Base-by-base conservation (phyloP, 2,113 vertebrate genomes). In the Shinisaurus crocodilurus region DNA sequence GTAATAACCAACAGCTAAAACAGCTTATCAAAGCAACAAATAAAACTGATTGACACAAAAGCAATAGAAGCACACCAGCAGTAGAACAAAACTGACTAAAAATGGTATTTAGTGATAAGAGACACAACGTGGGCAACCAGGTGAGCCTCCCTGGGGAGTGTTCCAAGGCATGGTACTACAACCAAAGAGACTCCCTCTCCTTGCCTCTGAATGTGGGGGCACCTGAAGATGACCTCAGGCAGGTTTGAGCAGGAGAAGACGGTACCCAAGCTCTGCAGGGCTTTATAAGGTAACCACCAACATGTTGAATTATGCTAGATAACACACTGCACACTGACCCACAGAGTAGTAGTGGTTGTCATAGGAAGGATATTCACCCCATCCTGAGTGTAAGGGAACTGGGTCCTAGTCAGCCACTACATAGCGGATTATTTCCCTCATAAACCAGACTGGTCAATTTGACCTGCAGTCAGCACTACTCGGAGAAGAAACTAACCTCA, bases 401-500 rank as follows among this genome's bases (percentile, higher is more conserved):
- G 40, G 27, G 10, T 13, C 23, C n/a, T 45, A 40, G 60, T 45
- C 27, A 60, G 20, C 27, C 37, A 43, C 15, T 77, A 63, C 18
- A 8, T 34, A 27, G 37, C 50, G 23, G 29, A 77, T 27, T 12
- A 60, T 15, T 12, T 65, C 40, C 25, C 27, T 45, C 27, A 16
- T 48, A 70, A 50, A 48, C 45, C 18, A 29, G 34, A 18, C 37
- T 10, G 48, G 34, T 8, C 9, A 32, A 67, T 8, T 18, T 5
- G 45, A 69, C 18, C 37, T 79, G 45, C 34, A 67, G 3, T 6
- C 60, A 25, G 40, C 23, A n/a, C 5, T 25, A n/a, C 18, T 20
- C 8, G 37, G n/a, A 32, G 13, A 77, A 74, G n/a, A 74, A 45
- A 69, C 37, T 86, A 93, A 98, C 98, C 98, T 99, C 98, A 1